Percentiles rank a stretch among this genome's conserved stretches.
Evolutionary conservation across 2,888 invertebrate genomes (phyloP).

Genomic region (Aspidiotus rigidus): DNA sequence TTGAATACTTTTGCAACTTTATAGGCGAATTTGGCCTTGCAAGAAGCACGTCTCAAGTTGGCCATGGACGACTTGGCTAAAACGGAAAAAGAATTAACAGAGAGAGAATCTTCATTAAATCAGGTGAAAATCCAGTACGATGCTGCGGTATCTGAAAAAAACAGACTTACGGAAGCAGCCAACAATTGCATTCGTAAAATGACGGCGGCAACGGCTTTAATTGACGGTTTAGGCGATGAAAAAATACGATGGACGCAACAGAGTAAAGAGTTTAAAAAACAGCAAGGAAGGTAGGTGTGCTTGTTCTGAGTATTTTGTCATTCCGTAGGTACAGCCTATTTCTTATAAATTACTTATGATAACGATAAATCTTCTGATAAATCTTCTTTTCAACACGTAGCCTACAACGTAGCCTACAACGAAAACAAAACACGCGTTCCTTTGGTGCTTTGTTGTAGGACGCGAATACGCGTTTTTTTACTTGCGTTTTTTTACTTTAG

Average conservation of each 20-base stretch:
- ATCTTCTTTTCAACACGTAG: neutral
- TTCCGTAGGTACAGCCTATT: neutral
- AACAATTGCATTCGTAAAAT: conserved; percentile 88
- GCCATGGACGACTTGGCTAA: conserved; percentile 83
- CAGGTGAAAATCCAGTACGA: conserved; percentile 89
- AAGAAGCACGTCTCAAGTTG: conserved; percentile 78
- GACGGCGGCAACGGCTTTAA: conserved; percentile 90
- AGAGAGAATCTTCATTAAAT: conserved; percentile 79
- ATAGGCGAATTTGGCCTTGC: conserved; percentile 72
- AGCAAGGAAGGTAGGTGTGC: conserved; percentile 53
- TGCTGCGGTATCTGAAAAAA: conserved; percentile 84
- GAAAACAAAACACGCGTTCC: too few relatives aligned
- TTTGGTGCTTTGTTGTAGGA: too few relatives aligned
- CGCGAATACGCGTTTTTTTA: too few relatives aligned
- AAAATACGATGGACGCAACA: conserved; percentile 92
- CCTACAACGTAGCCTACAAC: too few relatives aligned
- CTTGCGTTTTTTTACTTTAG: too few relatives aligned
- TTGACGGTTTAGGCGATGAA: conserved; percentile 87
- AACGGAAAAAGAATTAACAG: conserved; percentile 80
- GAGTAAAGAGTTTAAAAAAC: conserved; percentile 84
- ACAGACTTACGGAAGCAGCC: conserved; percentile 82
- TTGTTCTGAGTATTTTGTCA: neutral
- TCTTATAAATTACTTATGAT: conserved; percentile 7
- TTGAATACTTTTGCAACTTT: neutral
- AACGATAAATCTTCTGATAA: conserved; percentile 3